Evolutionary conservation across 1,140 invertebrate species (phyloP).

Genomic region (Macrotrachela quadricornifera): DNA sequence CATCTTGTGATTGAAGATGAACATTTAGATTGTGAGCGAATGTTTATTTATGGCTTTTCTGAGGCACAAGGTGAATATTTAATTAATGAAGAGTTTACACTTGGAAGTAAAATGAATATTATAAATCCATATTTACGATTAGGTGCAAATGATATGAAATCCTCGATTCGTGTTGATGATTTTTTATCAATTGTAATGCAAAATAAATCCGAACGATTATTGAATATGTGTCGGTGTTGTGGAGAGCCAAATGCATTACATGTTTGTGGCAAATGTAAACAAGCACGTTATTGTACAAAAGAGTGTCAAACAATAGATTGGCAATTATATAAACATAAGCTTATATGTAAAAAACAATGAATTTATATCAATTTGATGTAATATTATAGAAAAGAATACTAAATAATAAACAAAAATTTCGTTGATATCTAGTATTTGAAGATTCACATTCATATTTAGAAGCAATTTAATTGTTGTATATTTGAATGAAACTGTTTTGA

Average conservation of each 20-base stretch:
- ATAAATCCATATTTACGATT: slow-evolving; percentile 1
- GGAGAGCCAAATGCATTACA: background rate
- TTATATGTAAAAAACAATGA: too few species aligned
- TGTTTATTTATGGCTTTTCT: background rate
- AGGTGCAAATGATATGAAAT: background rate
- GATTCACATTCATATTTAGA: too few species aligned
- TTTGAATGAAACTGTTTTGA: too few species aligned
- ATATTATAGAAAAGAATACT: too few species aligned
- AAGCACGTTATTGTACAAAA: background rate
- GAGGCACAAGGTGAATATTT: too few species aligned
- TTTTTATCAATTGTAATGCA: background rate
- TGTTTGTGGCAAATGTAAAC: background rate
- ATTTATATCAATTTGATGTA: too few species aligned
- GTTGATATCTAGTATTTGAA: too few species aligned
- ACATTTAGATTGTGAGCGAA: background rate
- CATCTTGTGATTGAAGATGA: background rate
- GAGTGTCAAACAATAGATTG: slow-evolving; percentile 2
- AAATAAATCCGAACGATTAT: background rate
- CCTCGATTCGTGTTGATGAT: background rate
- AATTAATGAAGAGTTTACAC: background rate
- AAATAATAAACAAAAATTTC: too few species aligned
- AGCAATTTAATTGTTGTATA: too few species aligned
- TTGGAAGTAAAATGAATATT: background rate
- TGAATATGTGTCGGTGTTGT: background rate
- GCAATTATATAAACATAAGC: background rate